These are phyloP conservation scores for Mechanitis messenoides DNA, from an alignment of 2,888 invertebrate genomes.

Conservation along the genomic window DNA sequence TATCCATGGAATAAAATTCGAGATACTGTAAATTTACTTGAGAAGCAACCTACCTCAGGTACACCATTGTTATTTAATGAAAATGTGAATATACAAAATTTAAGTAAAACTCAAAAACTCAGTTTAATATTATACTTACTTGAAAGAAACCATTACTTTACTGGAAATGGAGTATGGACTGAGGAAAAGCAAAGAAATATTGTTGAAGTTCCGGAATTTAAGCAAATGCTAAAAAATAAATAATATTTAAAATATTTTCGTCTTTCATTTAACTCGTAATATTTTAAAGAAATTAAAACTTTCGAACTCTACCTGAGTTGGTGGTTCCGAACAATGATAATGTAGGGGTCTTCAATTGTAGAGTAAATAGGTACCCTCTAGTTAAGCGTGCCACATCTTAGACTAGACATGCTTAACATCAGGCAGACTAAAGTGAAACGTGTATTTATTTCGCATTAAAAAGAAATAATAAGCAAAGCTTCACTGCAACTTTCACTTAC, in stretches of 20 bases:
- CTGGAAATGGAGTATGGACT: slow-evolving; percentile 69
- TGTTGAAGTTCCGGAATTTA: slow-evolving; percentile 9
- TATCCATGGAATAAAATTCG: slow-evolving; percentile 69
- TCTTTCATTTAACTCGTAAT: not conserved
- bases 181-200: slow-evolving; percentile 52
- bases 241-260: not conserved
- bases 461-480: too few species aligned
- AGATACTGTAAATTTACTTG: slow-evolving; percentile 39
- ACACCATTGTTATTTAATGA: slow-evolving; percentile 36
- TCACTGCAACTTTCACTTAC: too few species aligned
- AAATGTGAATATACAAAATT: slow-evolving; percentile 40
- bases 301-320: too few species aligned
- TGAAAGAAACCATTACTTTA: slow-evolving; percentile 68
- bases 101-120: slow-evolving; percentile 56
- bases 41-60: slow-evolving; percentile 31
- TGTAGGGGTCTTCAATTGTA: too few species aligned
- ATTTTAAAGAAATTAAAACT: too few species aligned
- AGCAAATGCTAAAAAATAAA: slow-evolving; percentile 5
- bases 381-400: too few species aligned
- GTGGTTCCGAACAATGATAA: too few species aligned
- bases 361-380: too few species aligned
- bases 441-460: too few species aligned
- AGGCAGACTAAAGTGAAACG: too few species aligned
- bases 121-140: slow-evolving; percentile 62
- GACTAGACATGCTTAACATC: too few species aligned